phyloP scores from a whole-genome alignment of 2,888 invertebrate genomes.

The Erannis defoliaria region DNA sequence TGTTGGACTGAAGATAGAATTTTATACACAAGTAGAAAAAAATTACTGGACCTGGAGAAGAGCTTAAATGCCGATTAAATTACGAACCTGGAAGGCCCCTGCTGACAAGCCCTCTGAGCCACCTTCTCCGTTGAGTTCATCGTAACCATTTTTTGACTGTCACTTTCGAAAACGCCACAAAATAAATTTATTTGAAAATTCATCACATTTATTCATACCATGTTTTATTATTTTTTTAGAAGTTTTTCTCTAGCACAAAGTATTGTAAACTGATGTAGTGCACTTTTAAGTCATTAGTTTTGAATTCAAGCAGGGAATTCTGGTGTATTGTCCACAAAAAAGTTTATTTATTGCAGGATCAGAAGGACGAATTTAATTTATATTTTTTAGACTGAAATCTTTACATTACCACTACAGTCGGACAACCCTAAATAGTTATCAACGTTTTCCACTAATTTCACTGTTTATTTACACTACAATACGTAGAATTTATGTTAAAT shows the following conservation, averaged over 20 bases:
- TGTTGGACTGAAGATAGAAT: no score
- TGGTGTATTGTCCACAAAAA: background rate
- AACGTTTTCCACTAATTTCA: constrained; percentile 6
- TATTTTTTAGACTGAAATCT: constrained; percentile 4
- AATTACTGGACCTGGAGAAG: no score
- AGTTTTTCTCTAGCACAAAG: no score
- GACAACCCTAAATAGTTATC: background rate
- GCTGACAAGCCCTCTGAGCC: constrained; percentile 84
- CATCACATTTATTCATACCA: constrained; percentile 30
- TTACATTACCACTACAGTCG: constrained; percentile 19
- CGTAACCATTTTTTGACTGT: constrained; percentile 77
- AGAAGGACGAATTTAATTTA: background rate
- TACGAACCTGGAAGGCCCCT: constrained; percentile 79
- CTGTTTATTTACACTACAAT: constrained; percentile 12
- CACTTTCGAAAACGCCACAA: constrained; percentile 48
- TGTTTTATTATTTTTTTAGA: background rate
- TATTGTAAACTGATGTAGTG: no score
- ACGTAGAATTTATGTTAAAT: constrained; percentile 8
- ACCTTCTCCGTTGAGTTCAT: constrained; percentile 85
- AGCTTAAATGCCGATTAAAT: no score
- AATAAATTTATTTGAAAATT: constrained; percentile 45
- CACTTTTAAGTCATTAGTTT: no score
- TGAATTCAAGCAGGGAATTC: no score
- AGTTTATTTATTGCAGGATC: constrained; percentile 6
- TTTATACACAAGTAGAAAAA: no score